phyloP scores from a whole-genome alignment of 2,888 invertebrate genomes.

The Tolmerus cingulatus region DNA sequence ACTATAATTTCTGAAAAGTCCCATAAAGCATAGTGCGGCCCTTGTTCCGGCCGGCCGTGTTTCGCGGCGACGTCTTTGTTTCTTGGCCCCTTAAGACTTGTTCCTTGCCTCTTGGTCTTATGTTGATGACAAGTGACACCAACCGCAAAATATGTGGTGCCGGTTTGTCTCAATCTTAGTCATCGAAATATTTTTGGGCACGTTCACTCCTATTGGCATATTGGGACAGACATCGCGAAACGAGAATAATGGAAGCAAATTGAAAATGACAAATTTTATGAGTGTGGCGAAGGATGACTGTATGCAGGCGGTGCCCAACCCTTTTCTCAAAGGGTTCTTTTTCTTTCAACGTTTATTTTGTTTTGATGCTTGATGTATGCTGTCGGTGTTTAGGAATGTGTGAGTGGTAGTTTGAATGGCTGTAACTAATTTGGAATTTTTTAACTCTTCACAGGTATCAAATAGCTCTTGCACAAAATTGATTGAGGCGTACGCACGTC shows the following conservation, averaged over 20 bases:
- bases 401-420: neutral
- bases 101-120: neutral
- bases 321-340: neutral
- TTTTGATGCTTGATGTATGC: neutral
- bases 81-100: neutral
- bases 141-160: neutral
- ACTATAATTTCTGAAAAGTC: neutral
- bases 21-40: neutral
- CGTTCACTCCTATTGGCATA: neutral
- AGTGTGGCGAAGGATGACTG: neutral
- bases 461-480: slow-evolving; percentile 15
- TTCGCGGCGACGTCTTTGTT: neutral
- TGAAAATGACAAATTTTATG: neutral
- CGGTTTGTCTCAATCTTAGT: neutral
- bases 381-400: neutral
- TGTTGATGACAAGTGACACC: neutral
- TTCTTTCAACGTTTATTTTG: neutral
- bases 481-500: slow-evolving; percentile 38
- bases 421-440: neutral
- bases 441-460: neutral
- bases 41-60: neutral
- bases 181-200: neutral
- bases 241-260: neutral
- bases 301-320: neutral
- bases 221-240: neutral